Base-by-base conservation (phyloP, 2,888 invertebrate species). In the Achlya flavicornis region DNA sequence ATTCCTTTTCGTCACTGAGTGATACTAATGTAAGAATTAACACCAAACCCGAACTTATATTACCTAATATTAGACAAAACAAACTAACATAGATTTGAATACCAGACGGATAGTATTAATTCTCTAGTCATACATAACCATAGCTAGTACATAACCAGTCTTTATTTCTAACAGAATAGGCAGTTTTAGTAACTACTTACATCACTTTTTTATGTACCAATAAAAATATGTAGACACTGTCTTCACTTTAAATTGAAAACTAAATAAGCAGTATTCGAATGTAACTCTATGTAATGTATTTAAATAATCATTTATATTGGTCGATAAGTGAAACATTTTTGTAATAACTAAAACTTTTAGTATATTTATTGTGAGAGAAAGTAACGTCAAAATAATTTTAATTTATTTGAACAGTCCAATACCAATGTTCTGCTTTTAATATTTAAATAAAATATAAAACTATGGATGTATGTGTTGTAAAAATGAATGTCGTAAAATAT, bases 1-100 rank as follows among this genome's bases (percentile, higher is more conserved):
- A 68, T 68, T 70, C 72, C 32, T 70, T 76, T 71, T 70, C 43
- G n/a, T 65, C 68, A 70, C 61, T 66, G 69, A 69, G 77, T 77
- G 73, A 75, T 76, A 75, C 65, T 64, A 64, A 63, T 74, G 70
- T 64, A 66, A 61, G 35, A 53, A 57, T 57, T 19, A 66, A 67
- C 57, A 63, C 63, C 46, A 66, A 66, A 65, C 65, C 57, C 41
- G 70, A 68, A 70, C 69, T 65, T 67, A 63, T 61, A 64, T 60
- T 61, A 62, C 8, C 7, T n/a, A n/a, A 48, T 48, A 16, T 48
- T 16, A 48, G 16, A 48, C 48, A 48, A n/a, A 48, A n/a, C 4
- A n/a, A 46, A 46, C 2, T 48, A 10, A 16, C n/a, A 48, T 16
- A 48, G n/a, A 41, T 41, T 41, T 41, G 46, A 46, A 46, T 46